Evolutionary conservation across 2,797 vertebrate genomes (phyloP).

Genomic region (Halcyon chelicuti): DNA sequence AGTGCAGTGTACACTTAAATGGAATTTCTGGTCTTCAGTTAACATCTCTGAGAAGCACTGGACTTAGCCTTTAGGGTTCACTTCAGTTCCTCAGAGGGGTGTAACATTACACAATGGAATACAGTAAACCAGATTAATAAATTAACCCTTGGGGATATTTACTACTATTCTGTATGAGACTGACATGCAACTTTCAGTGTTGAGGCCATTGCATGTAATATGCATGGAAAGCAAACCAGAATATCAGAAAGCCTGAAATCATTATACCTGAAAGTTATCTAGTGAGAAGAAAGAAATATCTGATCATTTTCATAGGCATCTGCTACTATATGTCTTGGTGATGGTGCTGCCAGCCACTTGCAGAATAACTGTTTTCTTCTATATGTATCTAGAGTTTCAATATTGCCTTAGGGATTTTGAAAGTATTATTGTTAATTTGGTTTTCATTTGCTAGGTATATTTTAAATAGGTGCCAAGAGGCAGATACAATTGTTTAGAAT

Average conservation of each 20-base stretch:
- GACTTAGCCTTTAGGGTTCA: background rate
- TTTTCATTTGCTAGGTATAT: conserved; percentile 26
- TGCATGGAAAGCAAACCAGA: background rate
- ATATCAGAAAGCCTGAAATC: background rate
- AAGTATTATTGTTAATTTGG: conserved; percentile 23
- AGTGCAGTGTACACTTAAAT: background rate
- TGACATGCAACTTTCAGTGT: background rate
- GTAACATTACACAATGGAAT: background rate
- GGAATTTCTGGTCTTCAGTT: background rate
- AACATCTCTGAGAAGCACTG: background rate
- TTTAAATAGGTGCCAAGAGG: conserved; percentile 31
- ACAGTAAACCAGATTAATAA: background rate
- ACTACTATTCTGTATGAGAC: background rate
- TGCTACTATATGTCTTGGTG: background rate
- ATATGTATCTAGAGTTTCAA: background rate
- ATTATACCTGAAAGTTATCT: background rate
- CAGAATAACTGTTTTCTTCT: conserved; percentile 18
- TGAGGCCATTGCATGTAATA: background rate
- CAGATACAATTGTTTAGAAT: background rate
- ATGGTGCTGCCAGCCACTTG: background rate
- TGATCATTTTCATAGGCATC: background rate
- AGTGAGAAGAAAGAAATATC: conserved; percentile 10
- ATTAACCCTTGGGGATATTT: background rate
- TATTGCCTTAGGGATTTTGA: background rate
- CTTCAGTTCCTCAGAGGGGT: background rate